Base-by-base conservation (phyloP, 92 coral and sea anemone species). In the Isaurus tuberculatus region DNA sequence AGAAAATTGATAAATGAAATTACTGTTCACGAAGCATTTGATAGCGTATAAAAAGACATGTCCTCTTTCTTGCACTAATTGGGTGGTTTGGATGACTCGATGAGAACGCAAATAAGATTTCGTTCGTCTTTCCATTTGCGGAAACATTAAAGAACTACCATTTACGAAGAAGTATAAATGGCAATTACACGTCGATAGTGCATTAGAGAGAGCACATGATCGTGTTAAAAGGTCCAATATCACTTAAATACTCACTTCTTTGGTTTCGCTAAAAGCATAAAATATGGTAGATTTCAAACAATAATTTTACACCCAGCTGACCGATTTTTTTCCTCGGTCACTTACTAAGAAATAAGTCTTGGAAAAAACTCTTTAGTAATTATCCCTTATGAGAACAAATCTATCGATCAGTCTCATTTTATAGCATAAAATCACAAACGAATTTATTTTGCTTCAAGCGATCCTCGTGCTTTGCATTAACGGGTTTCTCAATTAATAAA, bases 81-180 rank as follows among this genome's bases (percentile, higher is more conserved):
- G 28, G 80, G 33, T 40, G 68, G 81, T 17, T 58, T 33, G 67
- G 48, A 75, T 75, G 1, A 22, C 23, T 60, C 46, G 53, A 30
- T 53, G 32, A 75, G 55, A 75, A 75, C 81, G 36, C 81, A 75
- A 75, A 75, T 68, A 75, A 55, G 53, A 68, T 68, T 75, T 67
- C 66, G 30, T 75, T 75, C 66, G 31, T 70, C 31, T n/a, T 36
- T 55, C 49, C 55, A 49, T n/a, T 75, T 67, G 81, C 81, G 81
- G 81, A 75, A 75, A 75, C 81, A 75, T 75, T 75, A 75, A 75
- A 75, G 69, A 40, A 33, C 13, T 36, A 23, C 17, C 43, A 46
- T 69, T 51, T 74, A 27, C 13, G 42, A 23, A 17, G 53, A 8
- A n/a, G 81, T 75, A 22, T n/a, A n/a, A n/a, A 75, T 75, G 66